Base-by-base conservation (phyloP, 2,797 vertebrate species). In the Uromys caudimaculatus region DNA sequence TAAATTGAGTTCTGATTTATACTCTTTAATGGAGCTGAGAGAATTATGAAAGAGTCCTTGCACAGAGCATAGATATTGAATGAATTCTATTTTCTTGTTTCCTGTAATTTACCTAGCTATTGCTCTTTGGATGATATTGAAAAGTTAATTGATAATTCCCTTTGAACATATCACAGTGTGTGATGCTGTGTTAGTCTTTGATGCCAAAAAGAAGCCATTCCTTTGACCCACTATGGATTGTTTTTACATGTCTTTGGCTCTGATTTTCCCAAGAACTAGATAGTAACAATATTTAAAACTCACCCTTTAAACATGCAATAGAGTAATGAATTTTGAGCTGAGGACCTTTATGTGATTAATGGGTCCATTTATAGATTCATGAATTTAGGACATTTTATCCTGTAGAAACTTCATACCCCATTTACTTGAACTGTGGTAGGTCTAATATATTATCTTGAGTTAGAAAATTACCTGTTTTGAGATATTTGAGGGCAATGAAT, bases 61-160 rank as follows among this genome's bases (percentile, higher is more conserved):
- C 27, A 75, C 32, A 71, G 32, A 58, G 19, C 67, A 24, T 27
- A 91, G 29, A 69, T 54, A 44, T 58, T 60, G 60, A 96, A 76
- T 83, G 87, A 76, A 52, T 60, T 7, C 32, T 84, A 52, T 64
- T 47, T 90, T 62, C 69, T 89, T 83, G 54, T 64, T 73, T 94
- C 14, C 38, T 79, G 32, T 84, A 50, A 76, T 52, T n/a, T 58
- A 71, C 50, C 21, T 79, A 71, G 23, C 60, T 78, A 56, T 83
- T 84, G 8, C 44, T 92, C 64, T 88, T 50, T 73, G 44, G 17
- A 14, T 62, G 19, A 64, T 89, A 73, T 50, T 79, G 38, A 62
- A 94, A 93, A 73, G 58, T 47, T 76, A 82, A 79, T 79, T 89
- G 87, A 56, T 89, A 83, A 75, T n/a, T 58, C 38, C 71, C 71